These are phyloP conservation scores for Sigmodon hispidus DNA, from an alignment of 2,113 vertebrate species.

Conservation along the genomic window DNA sequence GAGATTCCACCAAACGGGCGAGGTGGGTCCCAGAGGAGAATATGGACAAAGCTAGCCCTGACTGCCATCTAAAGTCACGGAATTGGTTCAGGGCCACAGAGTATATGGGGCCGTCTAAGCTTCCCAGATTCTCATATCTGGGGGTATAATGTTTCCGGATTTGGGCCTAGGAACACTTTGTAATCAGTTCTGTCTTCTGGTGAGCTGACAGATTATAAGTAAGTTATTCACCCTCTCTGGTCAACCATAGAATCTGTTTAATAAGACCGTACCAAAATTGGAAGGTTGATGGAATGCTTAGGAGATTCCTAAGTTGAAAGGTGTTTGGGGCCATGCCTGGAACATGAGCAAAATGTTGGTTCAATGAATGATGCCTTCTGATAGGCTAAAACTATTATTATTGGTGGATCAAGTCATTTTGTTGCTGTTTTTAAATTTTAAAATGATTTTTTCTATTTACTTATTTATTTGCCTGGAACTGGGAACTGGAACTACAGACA, in stretches of 20 bases:
- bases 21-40: not conserved
- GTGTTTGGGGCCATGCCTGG: not conserved
- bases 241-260: not conserved
- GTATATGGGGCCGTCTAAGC: not conserved
- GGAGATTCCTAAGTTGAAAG: not conserved
- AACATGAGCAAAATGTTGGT: not conserved
- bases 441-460: not conserved
- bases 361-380: not conserved
- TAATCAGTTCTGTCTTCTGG: not conserved
- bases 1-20: not conserved
- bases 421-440: not conserved
- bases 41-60: accelerated
- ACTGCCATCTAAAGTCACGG: not conserved
- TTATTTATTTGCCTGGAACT: no score
- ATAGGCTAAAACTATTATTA: not conserved
- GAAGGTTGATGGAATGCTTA: not conserved
- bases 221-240: not conserved
- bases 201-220: not conserved
- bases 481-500: no score
- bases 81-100: not conserved
- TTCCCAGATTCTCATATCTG: not conserved
- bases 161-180: not conserved
- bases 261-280: not conserved
- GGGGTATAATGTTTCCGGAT: not conserved
- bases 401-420: not conserved